Conservation (phyloP, 2,888 invertebrate species). For the Erannis defoliaria region DNA sequence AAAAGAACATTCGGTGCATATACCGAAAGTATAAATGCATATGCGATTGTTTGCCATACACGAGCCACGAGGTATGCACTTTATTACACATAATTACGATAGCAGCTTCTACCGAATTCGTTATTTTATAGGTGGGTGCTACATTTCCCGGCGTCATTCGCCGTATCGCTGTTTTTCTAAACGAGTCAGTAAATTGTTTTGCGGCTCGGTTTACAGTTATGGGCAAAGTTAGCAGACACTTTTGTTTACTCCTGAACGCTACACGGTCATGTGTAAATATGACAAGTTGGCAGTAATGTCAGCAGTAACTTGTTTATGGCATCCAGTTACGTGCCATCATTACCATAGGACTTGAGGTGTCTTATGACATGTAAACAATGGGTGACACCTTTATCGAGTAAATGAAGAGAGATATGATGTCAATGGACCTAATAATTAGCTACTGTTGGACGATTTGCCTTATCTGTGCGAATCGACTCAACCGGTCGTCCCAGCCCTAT, state of each 20-base stretch:
- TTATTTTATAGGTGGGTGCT: not conserved
- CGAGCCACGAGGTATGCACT: not conserved
- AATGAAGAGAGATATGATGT: too few species aligned
- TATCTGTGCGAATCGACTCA: too few species aligned
- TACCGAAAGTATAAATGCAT: too few species aligned
- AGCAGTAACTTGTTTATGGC: constrained; percentile 1
- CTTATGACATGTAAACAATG: constrained; percentile 14
- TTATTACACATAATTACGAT: constrained; percentile 1
- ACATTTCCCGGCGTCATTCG: not conserved
- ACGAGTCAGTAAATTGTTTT: constrained; percentile 19
- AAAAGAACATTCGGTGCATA: too few species aligned
- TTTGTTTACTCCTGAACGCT: constrained; percentile 5
- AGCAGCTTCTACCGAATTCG: not conserved
- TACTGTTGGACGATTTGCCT: too few species aligned
- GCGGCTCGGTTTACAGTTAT: constrained; percentile 17
- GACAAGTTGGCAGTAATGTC: constrained; percentile 8
- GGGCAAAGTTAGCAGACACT: constrained; percentile 19
- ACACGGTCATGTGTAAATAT: constrained; percentile 3
- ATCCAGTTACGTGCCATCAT: constrained; percentile 13
- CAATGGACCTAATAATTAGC: too few species aligned
- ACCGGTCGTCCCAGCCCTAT: too few species aligned
- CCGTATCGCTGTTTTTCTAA: constrained; percentile 16
- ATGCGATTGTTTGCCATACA: not conserved
- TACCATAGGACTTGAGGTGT: constrained; percentile 5
- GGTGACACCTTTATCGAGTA: too few species aligned